These are phyloP conservation scores for Drosophila jambulina DNA, from an alignment of 1,140 invertebrate genomes.

Conservation along the genomic window DNA sequence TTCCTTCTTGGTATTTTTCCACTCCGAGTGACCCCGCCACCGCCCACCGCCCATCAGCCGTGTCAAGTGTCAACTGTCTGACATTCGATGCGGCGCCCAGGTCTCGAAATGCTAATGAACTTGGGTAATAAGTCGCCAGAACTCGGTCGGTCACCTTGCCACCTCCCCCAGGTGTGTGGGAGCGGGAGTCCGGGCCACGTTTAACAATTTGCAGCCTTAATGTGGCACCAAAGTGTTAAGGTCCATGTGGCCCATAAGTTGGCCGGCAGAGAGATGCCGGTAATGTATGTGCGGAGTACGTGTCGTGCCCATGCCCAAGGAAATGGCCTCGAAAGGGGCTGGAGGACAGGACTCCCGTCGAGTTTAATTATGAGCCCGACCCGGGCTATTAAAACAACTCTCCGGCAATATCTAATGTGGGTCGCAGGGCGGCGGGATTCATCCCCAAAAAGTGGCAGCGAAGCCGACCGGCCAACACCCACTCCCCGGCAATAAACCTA, in stretches of 20 bases:
- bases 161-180: constrained; percentile 1
- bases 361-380: constrained; percentile 76
- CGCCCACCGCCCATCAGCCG: background rate
- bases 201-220: constrained; percentile 80
- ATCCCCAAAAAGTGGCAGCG: background rate
- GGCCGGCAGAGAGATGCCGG: constrained; percentile 61
- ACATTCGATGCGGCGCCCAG: constrained; percentile 40
- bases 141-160: constrained; percentile 1
- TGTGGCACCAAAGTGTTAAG: constrained; percentile 81
- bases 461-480: background rate
- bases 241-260: constrained; percentile 76
- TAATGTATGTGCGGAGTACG: constrained; percentile 74
- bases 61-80: constrained; percentile 67
- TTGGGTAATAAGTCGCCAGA: constrained; percentile 66
- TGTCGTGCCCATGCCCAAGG: constrained; percentile 49
- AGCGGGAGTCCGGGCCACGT: constrained; percentile 52
- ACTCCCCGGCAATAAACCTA: background rate
- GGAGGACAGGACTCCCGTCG: constrained; percentile 1
- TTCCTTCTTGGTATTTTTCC: background rate
- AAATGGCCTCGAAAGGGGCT: constrained; percentile 11
- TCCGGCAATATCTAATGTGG: constrained; percentile 67
- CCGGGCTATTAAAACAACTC: constrained; percentile 77
- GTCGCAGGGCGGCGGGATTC: background rate
- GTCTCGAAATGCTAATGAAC: constrained; percentile 76
- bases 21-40: background rate